Evolutionary conservation across 2,888 invertebrate genomes (phyloP), one percentile per base, ranked within the genome.

Genomic region (Neoascia interrupta): DNA sequence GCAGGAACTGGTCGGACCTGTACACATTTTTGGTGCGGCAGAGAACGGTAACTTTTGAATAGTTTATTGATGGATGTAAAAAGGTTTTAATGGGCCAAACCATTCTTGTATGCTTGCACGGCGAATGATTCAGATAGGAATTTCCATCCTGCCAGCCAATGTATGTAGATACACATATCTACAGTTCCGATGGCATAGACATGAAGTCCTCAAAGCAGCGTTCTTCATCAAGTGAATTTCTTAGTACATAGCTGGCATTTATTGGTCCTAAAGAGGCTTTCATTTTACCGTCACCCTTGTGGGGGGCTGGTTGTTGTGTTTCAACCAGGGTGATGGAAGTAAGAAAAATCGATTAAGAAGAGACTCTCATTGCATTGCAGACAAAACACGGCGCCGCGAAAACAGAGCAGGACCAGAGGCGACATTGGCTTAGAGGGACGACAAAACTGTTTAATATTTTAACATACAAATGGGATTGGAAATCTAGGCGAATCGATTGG

Each of bases 61-160:
- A 81, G 74, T 81, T 81, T 81, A 81, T 81, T 81, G 81, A 81
- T 81, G 80, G 80, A 81, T 81, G 80, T 81, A 81, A 81, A 75
- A 70, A 81, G 80, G 64, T 81, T 81, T 81, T 81, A 81, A 81
- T 75, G 74, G 81, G 54, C 43, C 74, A 49, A 74, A 64, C 70
- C 54, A 58, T 81, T 68, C 56, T 60, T 15, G 58, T 70, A 43
- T 23, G 60, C n/a, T 26, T 5, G n/a, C n/a, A n/a, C n/a, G n/a
- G n/a, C n/a, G n/a, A 58, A 39, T 23, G 69, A 64, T 26, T 58
- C 54, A 66, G 64, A 43, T 41, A 47, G 45, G 56, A 31, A 26
- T 28, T 63, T 49, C 41, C 43, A 37, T 43, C 45, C 21, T 54
- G 19, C 8, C 18, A 8, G 18, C 37, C 39, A 19, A 5, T 18